Evolutionary conservation across 2,113 vertebrate genomes (phyloP).

Genomic region (Grammomys dolichurus): DNA sequence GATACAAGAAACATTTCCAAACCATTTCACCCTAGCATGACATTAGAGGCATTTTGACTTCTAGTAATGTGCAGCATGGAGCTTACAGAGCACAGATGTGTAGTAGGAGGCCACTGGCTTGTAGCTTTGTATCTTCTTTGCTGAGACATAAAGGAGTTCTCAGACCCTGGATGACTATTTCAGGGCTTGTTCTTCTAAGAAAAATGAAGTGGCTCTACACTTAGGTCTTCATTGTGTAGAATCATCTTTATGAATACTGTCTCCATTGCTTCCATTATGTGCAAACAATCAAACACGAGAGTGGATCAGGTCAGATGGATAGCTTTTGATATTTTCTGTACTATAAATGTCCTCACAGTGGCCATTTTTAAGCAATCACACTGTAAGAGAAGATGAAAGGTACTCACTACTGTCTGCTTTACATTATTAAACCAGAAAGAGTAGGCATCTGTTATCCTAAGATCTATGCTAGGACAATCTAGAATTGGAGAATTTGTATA

Average conservation of each 20-base stretch:
- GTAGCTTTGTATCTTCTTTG: not conserved
- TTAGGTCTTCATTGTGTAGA: not conserved
- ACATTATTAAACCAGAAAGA: not conserved
- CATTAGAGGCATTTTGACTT: not conserved
- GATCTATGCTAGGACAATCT: not conserved
- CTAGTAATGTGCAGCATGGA: not conserved
- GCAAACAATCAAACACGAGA: not conserved
- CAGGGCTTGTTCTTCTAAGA: not conserved
- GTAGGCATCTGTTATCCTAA: not conserved
- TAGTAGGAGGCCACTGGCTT: not conserved
- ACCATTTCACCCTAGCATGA: not conserved
- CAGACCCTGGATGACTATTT: not conserved
- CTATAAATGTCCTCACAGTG: not conserved
- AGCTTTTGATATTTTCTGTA: not conserved
- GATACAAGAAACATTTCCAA: not conserved
- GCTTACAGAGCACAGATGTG: not conserved
- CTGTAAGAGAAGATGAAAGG: not conserved
- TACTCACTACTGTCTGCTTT: fast-evolving
- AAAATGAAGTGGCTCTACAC: not conserved
- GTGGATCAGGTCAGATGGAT: not conserved
- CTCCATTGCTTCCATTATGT: not conserved
- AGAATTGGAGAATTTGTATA: not conserved
- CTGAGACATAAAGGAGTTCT: not conserved
- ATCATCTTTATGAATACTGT: not conserved
- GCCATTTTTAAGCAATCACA: not conserved